These are phyloP conservation scores for Urocynchramus pylzowi DNA, from an alignment of 2,113 vertebrate genomes.

Conservation along the genomic window DNA sequence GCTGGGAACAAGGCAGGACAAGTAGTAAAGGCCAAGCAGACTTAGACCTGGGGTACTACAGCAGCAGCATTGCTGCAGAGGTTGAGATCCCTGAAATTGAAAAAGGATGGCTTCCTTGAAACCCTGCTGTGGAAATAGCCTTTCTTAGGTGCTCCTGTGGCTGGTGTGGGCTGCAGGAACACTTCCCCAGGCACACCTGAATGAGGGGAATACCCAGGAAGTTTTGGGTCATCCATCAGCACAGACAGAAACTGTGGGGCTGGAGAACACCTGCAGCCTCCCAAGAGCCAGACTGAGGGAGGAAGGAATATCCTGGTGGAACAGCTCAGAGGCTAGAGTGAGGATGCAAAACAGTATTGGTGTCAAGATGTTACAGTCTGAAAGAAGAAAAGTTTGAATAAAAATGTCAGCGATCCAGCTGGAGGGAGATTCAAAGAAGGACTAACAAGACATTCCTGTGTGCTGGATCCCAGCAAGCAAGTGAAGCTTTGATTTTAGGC, in stretches of 20 bases:
- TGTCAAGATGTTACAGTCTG: background rate
- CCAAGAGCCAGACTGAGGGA: background rate
- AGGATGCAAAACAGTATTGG: background rate
- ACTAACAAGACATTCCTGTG: background rate
- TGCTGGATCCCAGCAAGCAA: background rate
- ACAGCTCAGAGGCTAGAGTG: background rate
- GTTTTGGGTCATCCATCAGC: fast-evolving
- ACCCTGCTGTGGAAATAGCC: background rate
- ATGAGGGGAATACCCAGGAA: background rate
- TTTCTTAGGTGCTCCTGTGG: background rate
- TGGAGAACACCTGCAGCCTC: background rate
- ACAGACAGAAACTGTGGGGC: background rate
- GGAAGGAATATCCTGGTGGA: background rate
- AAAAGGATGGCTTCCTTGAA: background rate
- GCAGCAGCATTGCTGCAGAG: background rate
- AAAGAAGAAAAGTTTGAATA: background rate
- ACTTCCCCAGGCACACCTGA: background rate
- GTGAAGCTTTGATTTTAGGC: background rate
- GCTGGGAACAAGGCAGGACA: background rate
- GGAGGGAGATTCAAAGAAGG: background rate
- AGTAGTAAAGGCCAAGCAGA: background rate
- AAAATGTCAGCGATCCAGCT: background rate
- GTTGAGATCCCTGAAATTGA: background rate
- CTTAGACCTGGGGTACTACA: background rate
- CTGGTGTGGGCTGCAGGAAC: background rate